phyloP scores from a whole-genome alignment of 2,888 invertebrate species.

The Leptogaster cylindrica region DNA sequence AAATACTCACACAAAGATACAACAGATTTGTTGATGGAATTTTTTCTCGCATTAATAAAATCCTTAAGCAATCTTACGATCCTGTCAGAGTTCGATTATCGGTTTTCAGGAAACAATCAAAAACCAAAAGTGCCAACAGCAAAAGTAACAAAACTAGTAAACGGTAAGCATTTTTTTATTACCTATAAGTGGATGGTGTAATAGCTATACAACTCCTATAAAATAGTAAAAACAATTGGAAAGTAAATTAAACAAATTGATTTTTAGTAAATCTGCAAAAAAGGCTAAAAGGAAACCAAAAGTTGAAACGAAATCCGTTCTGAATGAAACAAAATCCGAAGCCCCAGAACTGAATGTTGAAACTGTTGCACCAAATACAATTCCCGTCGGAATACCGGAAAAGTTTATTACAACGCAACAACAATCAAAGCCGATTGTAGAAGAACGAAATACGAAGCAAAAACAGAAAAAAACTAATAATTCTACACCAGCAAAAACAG shows the following conservation, averaged over 20 bases:
- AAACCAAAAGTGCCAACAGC: constrained; percentile 11
- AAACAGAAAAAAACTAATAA: constrained; percentile 43
- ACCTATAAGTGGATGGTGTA: too few species aligned
- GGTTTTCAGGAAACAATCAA: constrained; percentile 42
- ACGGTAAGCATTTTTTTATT: not conserved
- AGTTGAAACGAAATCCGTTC: constrained; percentile 11
- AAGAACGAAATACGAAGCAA: constrained; percentile 39
- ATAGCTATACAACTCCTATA: too few species aligned
- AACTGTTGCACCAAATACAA: constrained; percentile 15
- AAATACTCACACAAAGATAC: constrained; percentile 79
- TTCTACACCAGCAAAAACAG: constrained; percentile 41
- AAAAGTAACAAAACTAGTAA: not conserved
- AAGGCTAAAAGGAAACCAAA: constrained; percentile 12
- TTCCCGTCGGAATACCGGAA: constrained; percentile 45
- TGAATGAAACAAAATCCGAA: constrained; percentile 14
- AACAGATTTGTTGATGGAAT: constrained; percentile 86
- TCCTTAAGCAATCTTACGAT: constrained; percentile 79
- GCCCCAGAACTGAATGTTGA: constrained; percentile 39
- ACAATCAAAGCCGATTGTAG: not conserved
- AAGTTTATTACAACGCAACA: constrained; percentile 42
- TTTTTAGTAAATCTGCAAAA: constrained; percentile 18
- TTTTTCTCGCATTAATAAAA: constrained; percentile 80
- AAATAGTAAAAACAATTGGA: too few species aligned
- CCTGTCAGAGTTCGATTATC: constrained; percentile 74
- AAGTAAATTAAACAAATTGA: not conserved